phyloP scores from a whole-genome alignment of 2,113 vertebrate species.

The Syrmaticus mikado region DNA sequence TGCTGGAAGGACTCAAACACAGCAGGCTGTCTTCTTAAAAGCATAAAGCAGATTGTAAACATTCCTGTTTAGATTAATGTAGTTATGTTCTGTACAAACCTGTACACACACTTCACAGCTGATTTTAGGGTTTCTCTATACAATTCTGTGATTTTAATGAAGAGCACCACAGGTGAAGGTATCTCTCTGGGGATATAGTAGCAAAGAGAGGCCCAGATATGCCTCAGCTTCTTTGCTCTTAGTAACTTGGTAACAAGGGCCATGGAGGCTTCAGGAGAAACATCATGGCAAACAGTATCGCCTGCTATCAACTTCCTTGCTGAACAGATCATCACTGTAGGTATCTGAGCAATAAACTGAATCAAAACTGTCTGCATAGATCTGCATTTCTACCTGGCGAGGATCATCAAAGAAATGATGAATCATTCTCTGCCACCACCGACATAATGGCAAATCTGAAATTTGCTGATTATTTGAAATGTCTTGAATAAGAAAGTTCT shows the following conservation, averaged over 20 bases:
- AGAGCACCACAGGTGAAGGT: not conserved
- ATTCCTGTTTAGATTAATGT: not conserved
- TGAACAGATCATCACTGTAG: not conserved
- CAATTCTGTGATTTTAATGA: not conserved
- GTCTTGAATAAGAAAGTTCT: not conserved
- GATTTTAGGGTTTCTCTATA: not conserved
- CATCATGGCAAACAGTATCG: accelerated
- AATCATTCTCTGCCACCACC: not conserved
- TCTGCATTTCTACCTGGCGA: not conserved
- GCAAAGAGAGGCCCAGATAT: not conserved
- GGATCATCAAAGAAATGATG: not conserved
- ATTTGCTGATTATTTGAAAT: not conserved
- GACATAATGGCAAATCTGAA: not conserved
- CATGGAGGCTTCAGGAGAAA: not conserved
- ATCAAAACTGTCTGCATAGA: not conserved
- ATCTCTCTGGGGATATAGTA: accelerated
- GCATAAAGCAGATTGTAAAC: not conserved
- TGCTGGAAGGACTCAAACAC: not conserved
- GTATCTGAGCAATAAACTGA: not conserved
- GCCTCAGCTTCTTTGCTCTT: not conserved
- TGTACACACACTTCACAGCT: not conserved
- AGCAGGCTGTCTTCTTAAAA: not conserved
- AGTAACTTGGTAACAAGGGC: not conserved
- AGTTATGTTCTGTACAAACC: not conserved
- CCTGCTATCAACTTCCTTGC: not conserved